Percentiles rank a stretch among this genome's conserved stretches.
Conservation (phyloP, 2,113 vertebrate species). For the Eulacestoma nigropectus region DNA sequence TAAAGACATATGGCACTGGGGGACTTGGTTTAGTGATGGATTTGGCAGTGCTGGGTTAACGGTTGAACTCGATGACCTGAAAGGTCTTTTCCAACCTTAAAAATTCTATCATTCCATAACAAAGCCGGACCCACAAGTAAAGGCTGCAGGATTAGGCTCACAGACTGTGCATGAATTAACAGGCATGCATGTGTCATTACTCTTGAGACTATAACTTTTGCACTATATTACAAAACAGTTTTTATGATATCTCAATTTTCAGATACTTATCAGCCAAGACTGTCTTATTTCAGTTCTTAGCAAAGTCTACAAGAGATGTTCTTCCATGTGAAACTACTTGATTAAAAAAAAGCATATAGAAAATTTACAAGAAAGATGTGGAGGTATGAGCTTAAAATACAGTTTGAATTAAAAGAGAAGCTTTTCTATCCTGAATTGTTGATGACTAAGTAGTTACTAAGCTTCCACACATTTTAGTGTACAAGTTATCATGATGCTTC, state of each 20-base stretch:
- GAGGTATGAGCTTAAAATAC: not conserved
- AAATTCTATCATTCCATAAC: not conserved
- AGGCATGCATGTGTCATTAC: fast-evolving
- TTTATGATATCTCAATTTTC: not conserved
- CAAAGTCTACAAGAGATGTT: not conserved
- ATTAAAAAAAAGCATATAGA: not conserved
- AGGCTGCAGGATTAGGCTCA: not conserved
- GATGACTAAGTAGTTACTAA: not conserved
- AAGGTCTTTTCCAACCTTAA: not conserved
- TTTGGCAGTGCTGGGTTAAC: not conserved
- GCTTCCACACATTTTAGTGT: not conserved
- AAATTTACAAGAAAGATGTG: not conserved
- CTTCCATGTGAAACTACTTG: not conserved
- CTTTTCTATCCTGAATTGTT: not conserved
- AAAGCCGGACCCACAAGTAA: not conserved
- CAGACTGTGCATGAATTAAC: not conserved
- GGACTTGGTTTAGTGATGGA: not conserved
- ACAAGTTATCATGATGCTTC: not conserved
- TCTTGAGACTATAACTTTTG: not conserved
- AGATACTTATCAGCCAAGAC: not conserved
- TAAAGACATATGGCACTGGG: not conserved
- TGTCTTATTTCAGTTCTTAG: not conserved
- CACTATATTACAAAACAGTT: not conserved
- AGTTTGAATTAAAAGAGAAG: not conserved
- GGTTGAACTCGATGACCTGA: fast-evolving